These are phyloP conservation scores for Halocaridina rubra DNA, from an alignment of 2,888 invertebrate genomes.

Conservation along the genomic window DNA sequence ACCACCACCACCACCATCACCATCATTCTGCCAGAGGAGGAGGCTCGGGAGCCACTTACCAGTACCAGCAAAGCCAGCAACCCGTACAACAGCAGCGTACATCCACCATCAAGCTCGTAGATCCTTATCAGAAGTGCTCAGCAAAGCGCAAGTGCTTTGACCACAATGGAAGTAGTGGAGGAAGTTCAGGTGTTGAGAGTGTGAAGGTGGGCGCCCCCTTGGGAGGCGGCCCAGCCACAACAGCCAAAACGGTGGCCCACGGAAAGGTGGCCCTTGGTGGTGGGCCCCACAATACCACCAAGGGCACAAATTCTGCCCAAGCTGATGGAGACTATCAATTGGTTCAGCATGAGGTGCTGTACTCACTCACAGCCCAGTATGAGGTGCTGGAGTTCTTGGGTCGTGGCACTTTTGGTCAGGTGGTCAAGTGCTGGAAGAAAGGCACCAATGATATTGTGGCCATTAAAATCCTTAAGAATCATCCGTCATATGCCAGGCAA, in stretches of 20 bases:
- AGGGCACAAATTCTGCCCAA: constrained; percentile 74
- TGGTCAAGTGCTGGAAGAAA: constrained; percentile 99
- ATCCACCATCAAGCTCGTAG: constrained; percentile 61
- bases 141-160: constrained; percentile 63
- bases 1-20: constrained; percentile 50
- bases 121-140: constrained; percentile 63
- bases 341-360: constrained; percentile 97
- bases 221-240: constrained; percentile 69
- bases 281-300: constrained; percentile 62
- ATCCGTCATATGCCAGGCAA: constrained; percentile 99
- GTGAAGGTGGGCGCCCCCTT: constrained; percentile 70
- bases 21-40: constrained; percentile 50
- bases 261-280: constrained; percentile 77
- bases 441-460: constrained; percentile 99
- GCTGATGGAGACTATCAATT: constrained; percentile 97
- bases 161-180: constrained; percentile 66
- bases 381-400: constrained; percentile 96
- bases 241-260: constrained; percentile 81
- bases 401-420: constrained; percentile 96
- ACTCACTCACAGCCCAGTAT: constrained; percentile 81
- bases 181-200: constrained; percentile 70
- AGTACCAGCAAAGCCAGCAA: constrained; percentile 36
- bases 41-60: constrained; percentile 34
- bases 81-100: constrained; percentile 40
- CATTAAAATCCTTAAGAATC: constrained; percentile 99